Base-by-base conservation (phyloP, 2,888 invertebrate genomes). In the Trypoxylon attenuatum region DNA sequence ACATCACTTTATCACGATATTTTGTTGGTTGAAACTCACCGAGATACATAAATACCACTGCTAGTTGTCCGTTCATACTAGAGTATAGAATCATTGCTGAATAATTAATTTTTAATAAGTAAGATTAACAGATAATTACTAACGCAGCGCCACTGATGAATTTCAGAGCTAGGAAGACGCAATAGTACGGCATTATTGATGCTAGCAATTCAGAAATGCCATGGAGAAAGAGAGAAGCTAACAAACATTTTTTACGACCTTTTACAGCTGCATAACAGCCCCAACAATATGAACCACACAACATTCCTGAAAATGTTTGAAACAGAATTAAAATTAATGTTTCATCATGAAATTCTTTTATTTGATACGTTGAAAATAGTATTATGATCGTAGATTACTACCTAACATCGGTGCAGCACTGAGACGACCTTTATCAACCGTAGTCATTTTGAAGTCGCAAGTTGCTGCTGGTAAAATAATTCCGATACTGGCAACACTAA, bases 381-480 rank as follows among this genome's bases (percentile, higher is more conserved):
- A n/a, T n/a, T n/a, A n/a, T n/a, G n/a, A n/a, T n/a, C n/a, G n/a
- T 21, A 38, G 13, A 49, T n/a, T 43, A 23, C 63, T 87, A 92
- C 93, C 93, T 73, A 94, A 88, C 92, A 94, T 93, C 74, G 94
- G 93, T 27, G 93, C 91, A 25, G 94, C 93, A 19, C 93, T 92
- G 21, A 94, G 89, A 89, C 92, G 92, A 51, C 94, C 94, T 82
- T 94, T 94, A 87, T 94, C 94, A 23, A 90, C 85, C 1, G 94
- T 94, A 33, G 92, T 91, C 93, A 94, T 94, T 74, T 90, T 87
- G 88, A 94, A 94, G 87, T 94, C 94, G 88, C 94, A 94, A 84
- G 93, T 92, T 47, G 94, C 95, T 2, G 95, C 91, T 3, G 96
- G 95, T 60, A 96, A 87, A 59, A 96, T 92, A 84, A 96, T 94